Conservation (phyloP, 2,113 vertebrate genomes). For the Esox niger region DNA sequence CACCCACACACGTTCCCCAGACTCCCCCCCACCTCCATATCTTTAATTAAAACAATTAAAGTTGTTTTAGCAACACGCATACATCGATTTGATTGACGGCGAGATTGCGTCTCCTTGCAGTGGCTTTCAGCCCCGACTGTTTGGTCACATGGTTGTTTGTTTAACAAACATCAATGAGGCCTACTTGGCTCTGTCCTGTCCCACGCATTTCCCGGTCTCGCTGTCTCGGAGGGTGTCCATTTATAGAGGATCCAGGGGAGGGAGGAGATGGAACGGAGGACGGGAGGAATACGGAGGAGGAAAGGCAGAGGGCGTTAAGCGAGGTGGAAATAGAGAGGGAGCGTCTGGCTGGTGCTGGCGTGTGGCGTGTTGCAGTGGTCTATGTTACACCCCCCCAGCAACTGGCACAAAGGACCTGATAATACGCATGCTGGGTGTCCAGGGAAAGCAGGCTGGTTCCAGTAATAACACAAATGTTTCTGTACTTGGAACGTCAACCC, state of each 20-base stretch:
- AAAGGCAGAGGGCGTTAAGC: background rate
- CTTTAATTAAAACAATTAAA: conserved; percentile 71
- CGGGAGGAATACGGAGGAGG: conserved; percentile 28
- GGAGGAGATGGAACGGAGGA: background rate
- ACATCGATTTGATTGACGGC: conserved; percentile 37
- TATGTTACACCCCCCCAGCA: conserved; percentile 58
- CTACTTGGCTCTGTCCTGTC: background rate
- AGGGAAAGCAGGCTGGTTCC: conserved; percentile 57
- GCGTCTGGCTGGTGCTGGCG: conserved; percentile 24
- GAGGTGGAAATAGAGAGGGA: conserved; percentile 4
- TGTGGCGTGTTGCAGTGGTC: background rate
- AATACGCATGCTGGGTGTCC: conserved; percentile 59
- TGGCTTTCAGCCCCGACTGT: no score
- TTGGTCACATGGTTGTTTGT: conserved; percentile 7
- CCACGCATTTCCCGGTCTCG: conserved; percentile 7
- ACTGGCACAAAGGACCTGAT: conserved; percentile 57
- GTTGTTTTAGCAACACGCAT: conserved; percentile 41
- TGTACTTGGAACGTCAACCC: conserved; percentile 33
- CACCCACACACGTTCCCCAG: conserved; percentile 15
- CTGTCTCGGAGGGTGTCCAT: conserved; percentile 7
- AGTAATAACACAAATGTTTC: conserved; percentile 58
- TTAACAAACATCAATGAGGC: conserved; percentile 1
- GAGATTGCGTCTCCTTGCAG: conserved; percentile 1
- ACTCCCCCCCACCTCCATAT: conserved; percentile 32
- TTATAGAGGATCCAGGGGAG: conserved; percentile 25